These are phyloP conservation scores for Pseudorhiza aurosa DNA, from an alignment of 30 jellyfish, hydroid and myxozoan species.

Conservation along the genomic window DNA sequence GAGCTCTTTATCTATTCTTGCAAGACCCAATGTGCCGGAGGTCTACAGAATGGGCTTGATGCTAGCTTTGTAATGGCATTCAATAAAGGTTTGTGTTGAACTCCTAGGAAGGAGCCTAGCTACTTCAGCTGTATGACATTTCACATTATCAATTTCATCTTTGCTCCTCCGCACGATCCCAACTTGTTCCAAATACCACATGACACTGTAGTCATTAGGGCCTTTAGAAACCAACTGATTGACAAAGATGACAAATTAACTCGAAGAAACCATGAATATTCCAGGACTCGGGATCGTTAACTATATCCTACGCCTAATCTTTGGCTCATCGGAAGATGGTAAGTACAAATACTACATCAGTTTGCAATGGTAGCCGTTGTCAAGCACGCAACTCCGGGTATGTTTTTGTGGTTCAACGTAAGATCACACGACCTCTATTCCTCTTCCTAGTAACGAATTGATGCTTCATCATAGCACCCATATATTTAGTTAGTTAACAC, in stretches of 20 bases:
- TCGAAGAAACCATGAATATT: neutral
- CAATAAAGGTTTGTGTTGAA: neutral
- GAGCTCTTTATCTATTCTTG: too few relatives aligned
- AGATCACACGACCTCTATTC: too few relatives aligned
- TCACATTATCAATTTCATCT: neutral
- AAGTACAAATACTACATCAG: too few relatives aligned
- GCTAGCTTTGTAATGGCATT: too few relatives aligned
- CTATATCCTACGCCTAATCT: neutral
- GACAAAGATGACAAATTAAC: neutral
- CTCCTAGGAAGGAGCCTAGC: neutral
- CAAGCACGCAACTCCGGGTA: neutral
- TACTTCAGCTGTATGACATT: conserved; percentile 1
- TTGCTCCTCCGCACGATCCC: neutral
- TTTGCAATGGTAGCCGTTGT: neutral
- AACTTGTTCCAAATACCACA: too few relatives aligned
- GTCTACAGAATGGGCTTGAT: too few relatives aligned
- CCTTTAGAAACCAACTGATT: neutral
- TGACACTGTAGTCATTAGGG: neutral
- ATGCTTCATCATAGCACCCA: too few relatives aligned
- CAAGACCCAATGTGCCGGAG: too few relatives aligned
- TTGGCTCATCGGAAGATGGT: neutral
- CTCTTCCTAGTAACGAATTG: too few relatives aligned
- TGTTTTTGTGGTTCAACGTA: too few relatives aligned
- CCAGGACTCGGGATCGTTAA: neutral
- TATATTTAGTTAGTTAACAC: too few relatives aligned